Conservation (phyloP, 2,113 vertebrate genomes). For the Caracal caracal region DNA sequence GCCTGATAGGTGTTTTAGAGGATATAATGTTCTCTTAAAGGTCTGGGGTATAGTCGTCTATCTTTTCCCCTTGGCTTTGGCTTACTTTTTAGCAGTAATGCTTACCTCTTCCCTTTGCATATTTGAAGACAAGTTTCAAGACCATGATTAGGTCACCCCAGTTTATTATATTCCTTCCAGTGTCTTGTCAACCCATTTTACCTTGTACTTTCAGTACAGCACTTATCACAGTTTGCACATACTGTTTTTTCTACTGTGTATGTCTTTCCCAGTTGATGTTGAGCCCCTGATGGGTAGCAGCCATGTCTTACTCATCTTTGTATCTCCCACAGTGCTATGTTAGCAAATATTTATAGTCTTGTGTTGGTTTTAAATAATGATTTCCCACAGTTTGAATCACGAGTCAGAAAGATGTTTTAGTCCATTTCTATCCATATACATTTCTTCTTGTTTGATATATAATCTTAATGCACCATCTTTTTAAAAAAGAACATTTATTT, state of each 20-base stretch:
- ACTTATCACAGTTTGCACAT: neutral
- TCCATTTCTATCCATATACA: neutral
- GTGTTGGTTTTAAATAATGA: neutral
- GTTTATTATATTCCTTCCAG: neutral
- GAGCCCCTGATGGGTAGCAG: neutral
- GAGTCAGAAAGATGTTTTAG: slow-evolving; percentile 23
- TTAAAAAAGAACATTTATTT: neutral
- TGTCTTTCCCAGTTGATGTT: neutral
- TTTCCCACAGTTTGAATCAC: slow-evolving; percentile 14
- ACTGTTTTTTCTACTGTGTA: neutral
- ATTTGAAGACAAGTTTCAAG: neutral
- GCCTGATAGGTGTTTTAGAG: neutral
- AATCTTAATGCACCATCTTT: neutral
- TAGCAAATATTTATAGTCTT: slow-evolving; percentile 50
- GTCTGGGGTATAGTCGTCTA: neutral
- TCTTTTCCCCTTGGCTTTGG: slow-evolving; percentile 16
- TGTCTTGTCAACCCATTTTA: neutral
- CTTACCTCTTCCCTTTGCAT: neutral
- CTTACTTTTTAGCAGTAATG: neutral
- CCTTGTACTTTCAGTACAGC: neutral
- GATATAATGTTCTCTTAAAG: neutral
- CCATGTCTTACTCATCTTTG: neutral
- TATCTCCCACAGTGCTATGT: neutral
- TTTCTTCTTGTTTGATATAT: slow-evolving; percentile 32
- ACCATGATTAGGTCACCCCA: neutral